Evolutionary conservation across 2,888 invertebrate species (phyloP).

Genomic region (Artemia sinica): DNA sequence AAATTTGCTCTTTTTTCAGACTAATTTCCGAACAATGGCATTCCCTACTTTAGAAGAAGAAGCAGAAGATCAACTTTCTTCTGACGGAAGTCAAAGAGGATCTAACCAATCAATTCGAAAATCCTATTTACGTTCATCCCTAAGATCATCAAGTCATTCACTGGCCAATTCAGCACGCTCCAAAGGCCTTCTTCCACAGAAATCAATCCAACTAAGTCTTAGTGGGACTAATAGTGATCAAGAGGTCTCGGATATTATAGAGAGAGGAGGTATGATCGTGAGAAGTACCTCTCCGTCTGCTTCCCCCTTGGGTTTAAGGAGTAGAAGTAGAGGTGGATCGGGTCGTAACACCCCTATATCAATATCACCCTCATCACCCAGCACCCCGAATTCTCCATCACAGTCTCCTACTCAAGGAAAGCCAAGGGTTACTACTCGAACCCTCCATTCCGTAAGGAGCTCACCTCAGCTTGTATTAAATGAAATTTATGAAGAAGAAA

Average conservation of each 20-base stretch:
- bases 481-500: conserved; percentile 48
- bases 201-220: neutral
- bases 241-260: neutral
- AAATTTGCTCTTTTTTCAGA: neutral
- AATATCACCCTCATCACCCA: conserved; percentile 20
- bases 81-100: conserved; percentile 18
- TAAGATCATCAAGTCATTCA: conserved; percentile 18
- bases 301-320: neutral
- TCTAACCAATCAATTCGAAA: conserved; percentile 10
- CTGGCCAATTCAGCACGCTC: conserved; percentile 17
- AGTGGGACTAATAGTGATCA: conserved; percentile 11
- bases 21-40: conserved; percentile 46
- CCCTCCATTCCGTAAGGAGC: conserved; percentile 34
- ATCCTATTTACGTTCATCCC: neutral
- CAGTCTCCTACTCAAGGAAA: neutral
- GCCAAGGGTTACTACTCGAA: conserved; percentile 30
- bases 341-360: conserved; percentile 17
- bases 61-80: conserved; percentile 51
- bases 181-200: conserved; percentile 18
- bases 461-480: conserved; percentile 40
- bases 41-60: conserved; percentile 86
- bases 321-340: conserved; percentile 15
- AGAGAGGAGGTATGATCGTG: neutral
- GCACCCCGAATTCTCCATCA: conserved; percentile 20
- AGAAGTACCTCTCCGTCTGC: neutral